phyloP scores from a whole-genome alignment of 2,797 vertebrate species.

The Rhinoraja longicauda region DNA sequence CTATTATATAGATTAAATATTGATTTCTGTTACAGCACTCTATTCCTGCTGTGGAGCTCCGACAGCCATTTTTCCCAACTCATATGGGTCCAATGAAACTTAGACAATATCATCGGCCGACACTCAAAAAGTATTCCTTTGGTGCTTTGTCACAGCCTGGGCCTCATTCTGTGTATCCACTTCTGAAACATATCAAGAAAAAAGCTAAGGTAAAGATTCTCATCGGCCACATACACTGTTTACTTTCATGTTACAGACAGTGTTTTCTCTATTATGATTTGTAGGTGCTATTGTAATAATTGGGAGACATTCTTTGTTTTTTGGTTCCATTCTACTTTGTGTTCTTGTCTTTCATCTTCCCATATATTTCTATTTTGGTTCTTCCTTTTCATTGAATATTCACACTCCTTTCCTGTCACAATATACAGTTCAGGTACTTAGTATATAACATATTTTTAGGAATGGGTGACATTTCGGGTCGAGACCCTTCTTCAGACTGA shows the following conservation, averaged over 20 bases:
- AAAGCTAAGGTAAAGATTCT: conserved; percentile 80
- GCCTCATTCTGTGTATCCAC: conserved; percentile 78
- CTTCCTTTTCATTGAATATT: no score
- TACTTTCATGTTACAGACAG: neutral
- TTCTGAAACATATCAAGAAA: conserved; percentile 97
- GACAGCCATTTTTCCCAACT: conserved; percentile 95
- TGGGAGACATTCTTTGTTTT: no score
- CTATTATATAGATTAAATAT: neutral
- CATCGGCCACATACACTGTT: neutral
- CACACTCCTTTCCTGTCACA: neutral
- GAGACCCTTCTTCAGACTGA: no score
- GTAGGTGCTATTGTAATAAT: no score
- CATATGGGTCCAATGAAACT: conserved; percentile 98
- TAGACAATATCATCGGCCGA: conserved; percentile 82
- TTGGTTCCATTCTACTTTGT: neutral
- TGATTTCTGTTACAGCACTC: conserved; percentile 69
- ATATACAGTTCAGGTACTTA: neutral
- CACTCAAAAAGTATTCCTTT: conserved; percentile 92
- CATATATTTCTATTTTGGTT: neutral
- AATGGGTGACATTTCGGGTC: no score
- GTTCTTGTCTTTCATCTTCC: neutral
- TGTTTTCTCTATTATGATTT: no score
- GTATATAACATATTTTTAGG: neutral
- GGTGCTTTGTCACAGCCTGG: conserved; percentile 88
- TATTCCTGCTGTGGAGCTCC: conserved; percentile 88